Conservation (phyloP, 2,113 vertebrate species). For the Halichoerus grypus region DNA sequence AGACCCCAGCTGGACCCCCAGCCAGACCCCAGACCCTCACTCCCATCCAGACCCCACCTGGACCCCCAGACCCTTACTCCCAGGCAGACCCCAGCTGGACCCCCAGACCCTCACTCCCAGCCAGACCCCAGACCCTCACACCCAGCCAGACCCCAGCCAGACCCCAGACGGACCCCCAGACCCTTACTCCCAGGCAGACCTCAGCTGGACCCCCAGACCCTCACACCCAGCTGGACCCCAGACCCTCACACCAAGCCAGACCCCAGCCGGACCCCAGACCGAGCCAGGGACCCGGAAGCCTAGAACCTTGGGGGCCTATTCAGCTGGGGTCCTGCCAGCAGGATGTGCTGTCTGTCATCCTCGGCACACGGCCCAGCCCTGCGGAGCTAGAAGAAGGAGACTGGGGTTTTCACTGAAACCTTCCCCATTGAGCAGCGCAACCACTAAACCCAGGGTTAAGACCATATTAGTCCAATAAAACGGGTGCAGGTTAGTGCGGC, state of each 20-base stretch:
- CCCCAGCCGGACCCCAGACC: background rate
- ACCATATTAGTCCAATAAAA: background rate
- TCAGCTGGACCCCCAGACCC: background rate
- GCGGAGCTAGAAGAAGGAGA: background rate
- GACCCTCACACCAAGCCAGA: background rate
- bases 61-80: too few relatives aligned
- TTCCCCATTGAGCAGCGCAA: rapidly evolving
- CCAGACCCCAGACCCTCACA: background rate
- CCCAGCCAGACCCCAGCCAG: background rate
- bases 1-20: too few relatives aligned
- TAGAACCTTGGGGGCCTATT: too few relatives aligned
- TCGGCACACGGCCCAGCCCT: rapidly evolving
- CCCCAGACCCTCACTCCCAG: background rate
- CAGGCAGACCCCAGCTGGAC: too few relatives aligned
- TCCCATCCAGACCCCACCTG: background rate
- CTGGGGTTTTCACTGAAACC: too few relatives aligned
- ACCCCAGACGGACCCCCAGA: too few relatives aligned
- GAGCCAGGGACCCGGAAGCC: background rate
- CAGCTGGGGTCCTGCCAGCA: background rate
- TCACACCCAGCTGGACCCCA: background rate
- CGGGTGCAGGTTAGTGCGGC: too few relatives aligned
- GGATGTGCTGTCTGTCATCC: rapidly evolving
- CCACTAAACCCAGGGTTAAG: background rate
- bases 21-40: too few relatives aligned
- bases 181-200: background rate